Evolutionary conservation across 2,888 invertebrate species (phyloP), one percentile per base, ranked within the genome.

Genomic region (Monopis laevigella): DNA sequence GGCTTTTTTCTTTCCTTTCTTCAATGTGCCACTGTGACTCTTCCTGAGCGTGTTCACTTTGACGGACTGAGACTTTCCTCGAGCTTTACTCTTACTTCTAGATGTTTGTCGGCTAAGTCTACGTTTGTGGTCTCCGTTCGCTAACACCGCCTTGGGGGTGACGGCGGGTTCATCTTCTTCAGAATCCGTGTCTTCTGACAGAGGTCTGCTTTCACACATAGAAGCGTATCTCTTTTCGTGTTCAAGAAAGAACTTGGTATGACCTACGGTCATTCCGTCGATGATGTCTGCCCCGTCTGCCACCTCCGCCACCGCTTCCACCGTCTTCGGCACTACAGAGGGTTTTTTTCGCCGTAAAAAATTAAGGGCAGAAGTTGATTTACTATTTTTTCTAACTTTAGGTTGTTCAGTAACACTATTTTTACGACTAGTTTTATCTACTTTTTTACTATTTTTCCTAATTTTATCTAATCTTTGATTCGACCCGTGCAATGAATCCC

Each of bases 291-390:
- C 51, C 47, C 61, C 66, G 26, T 65, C 65, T 1, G 58, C 51
- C 2, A 56, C 65, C 58, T 80, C 78, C 4, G 66, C 64, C 1
- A 80, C 72, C 0, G 65, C 65, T 53, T 78, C 77, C 0, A 74
- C 73, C 0, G 73, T 59, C 53, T 71, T 73, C 10, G 52, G 51
- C 32, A 69, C 49, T 0, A 56, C 62, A 3, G 70, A 70, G 0
- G 78, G 73, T 10, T 74, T 70, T 46, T 81, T 81, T 45, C 74
- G 80, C 42, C 77, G 54, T 1, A 81, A 55, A 35, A 82, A 77
- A 44, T 68, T 80, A 1, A 82, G 55, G 27, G 80, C 74, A 41
- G 73, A 64, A 0, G 78, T 80, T 1, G 81, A 74, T 54, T 80
- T 82, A 48, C 75, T 77, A 2, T 61, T 61, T 50, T 80, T 80